Percentiles rank a stretch among this genome's conserved stretches.
Evolutionary conservation across 1,140 invertebrate species (phyloP).

Genomic region (Anastrepha ludens): DNA sequence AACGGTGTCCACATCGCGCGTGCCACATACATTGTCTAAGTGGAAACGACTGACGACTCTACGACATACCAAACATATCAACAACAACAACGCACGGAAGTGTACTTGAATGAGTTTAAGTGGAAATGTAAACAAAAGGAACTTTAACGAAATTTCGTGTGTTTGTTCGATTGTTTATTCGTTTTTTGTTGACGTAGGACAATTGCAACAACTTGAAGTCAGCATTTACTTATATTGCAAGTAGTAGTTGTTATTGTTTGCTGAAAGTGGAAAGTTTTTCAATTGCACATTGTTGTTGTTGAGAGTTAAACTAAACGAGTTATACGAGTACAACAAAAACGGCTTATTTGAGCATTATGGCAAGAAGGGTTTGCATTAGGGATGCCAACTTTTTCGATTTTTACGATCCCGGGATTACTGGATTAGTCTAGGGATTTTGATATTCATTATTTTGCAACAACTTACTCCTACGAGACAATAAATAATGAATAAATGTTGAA

Average conservation of each 20-base stretch:
- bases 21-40: background rate
- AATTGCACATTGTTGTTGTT: conserved; percentile 35
- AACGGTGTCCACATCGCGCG: background rate
- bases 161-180: background rate
- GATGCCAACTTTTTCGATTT: too few relatives aligned
- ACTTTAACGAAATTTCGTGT: conserved; percentile 26
- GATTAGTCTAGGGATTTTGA: too few relatives aligned
- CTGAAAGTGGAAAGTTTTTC: conserved; percentile 47
- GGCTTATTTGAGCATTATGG: background rate
- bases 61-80: conserved; percentile 4
- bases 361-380: background rate
- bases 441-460: too few relatives aligned
- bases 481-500: too few relatives aligned
- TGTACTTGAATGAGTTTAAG: conserved; percentile 50
- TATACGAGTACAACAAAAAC: background rate
- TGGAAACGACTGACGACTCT: conserved; percentile 19
- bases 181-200: conserved; percentile 17
- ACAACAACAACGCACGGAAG: conserved; percentile 6
- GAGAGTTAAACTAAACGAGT: background rate
- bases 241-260: background rate
- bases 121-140: conserved; percentile 53
- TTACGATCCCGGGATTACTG: too few relatives aligned
- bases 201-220: conserved; percentile 28
- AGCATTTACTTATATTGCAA: background rate
- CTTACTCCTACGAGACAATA: too few relatives aligned